A percentile compares a stretch with the other conserved stretches of the same genome.
Evolutionary conservation across 1,140 invertebrate species (phyloP).

Genomic region (Choristoneura fumiferana): DNA sequence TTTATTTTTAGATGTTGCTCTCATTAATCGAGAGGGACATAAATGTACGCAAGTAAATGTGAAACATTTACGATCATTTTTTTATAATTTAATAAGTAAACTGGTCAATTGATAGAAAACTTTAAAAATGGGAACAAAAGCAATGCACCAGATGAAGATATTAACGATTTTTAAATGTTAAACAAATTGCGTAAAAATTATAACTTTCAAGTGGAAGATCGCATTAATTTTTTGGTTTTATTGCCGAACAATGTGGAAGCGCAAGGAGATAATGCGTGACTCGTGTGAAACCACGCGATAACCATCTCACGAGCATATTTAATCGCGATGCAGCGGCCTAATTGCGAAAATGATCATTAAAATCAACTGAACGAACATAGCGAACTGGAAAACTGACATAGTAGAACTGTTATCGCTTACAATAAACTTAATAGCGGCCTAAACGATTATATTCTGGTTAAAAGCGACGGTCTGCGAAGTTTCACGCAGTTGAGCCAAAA

Average conservation of each 20-base stretch:
- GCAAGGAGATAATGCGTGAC: slow-evolving; percentile 9
- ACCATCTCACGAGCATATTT: slow-evolving; percentile 21
- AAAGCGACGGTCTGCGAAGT: no score
- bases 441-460: no score
- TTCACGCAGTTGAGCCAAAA: no score
- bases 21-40: slow-evolving; percentile 12
- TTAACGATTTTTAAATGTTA: no score
- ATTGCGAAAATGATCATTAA: slow-evolving; percentile 23
- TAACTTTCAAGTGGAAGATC: no score
- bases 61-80: no score
- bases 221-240: neutral
- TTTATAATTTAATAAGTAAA: no score
- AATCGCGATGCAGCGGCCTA: slow-evolving; percentile 16
- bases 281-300: slow-evolving; percentile 24
- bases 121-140: no score
- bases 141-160: no score
- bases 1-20: neutral
- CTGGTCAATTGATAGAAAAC: no score
- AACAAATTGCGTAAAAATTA: no score
- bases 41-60: slow-evolving; percentile 1
- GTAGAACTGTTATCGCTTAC: neutral
- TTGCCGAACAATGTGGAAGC: neutral
- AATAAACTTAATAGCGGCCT: neutral
- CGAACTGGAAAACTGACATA: neutral
- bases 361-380: neutral